phyloP scores from a whole-genome alignment of 37 sponge, comb jelly and placozoan species.

The Sycon ciliatum region DNA sequence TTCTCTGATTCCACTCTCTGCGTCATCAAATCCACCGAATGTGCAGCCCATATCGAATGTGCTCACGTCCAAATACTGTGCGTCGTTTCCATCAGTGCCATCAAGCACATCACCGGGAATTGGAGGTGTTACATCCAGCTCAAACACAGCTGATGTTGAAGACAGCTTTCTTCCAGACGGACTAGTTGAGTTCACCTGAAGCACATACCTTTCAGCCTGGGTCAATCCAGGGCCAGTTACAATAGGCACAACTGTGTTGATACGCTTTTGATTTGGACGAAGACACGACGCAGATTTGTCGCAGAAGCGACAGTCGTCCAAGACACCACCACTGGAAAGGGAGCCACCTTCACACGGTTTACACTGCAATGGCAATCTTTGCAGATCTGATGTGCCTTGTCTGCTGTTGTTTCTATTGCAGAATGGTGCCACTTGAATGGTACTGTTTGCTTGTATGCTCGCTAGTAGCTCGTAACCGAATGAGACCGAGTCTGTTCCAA shows the following conservation, averaged over 20 bases:
- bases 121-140: background rate
- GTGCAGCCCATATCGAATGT: background rate
- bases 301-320: background rate
- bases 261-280: background rate
- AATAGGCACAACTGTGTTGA: background rate
- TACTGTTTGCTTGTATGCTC: too few relatives aligned
- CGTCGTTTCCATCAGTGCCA: background rate
- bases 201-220: background rate
- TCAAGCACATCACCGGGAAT: conserved; percentile 1
- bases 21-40: conserved; percentile 5
- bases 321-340: background rate
- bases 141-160: background rate
- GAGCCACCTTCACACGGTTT: background rate
- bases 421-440: background rate
- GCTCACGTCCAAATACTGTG: background rate
- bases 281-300: background rate
- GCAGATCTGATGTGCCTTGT: background rate
- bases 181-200: background rate
- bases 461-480: too few relatives aligned
- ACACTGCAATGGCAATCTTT: background rate
- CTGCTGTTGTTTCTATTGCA: background rate
- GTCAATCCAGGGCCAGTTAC: background rate
- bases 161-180: background rate
- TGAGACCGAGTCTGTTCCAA: too few relatives aligned
- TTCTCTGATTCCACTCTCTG: background rate